Base-by-base conservation (phyloP, 2,888 invertebrate genomes). In the Lasioglossum malachurum region DNA sequence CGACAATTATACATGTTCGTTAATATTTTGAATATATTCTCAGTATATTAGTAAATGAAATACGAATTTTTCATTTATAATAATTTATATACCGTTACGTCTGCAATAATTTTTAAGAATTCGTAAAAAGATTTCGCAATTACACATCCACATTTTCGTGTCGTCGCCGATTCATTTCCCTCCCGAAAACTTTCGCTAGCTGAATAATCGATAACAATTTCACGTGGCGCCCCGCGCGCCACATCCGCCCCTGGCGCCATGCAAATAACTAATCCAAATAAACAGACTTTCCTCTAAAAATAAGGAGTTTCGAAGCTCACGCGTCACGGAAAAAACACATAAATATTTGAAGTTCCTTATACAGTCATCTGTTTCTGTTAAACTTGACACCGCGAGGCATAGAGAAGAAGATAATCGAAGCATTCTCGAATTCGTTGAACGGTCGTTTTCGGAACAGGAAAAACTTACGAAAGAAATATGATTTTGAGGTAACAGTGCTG, bases 181-280 rank as follows among this genome's bases (percentile, higher is more conserved):
- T 69, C 10, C 57, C 5, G 1, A 41, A 49, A 83, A 75, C 46
- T 31, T 75, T 69, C 35, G 14, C 10, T 7, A 16, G n/a, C 67
- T 4, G 57, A 35, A 71, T 72, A 75, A 78, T 83, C 84, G 84
- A 84, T 84, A 83, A 53, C 7, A 72, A 75, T 44, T 35, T 53
- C 67, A 27, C 64, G 72, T 81, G 89, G 89, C 78, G 38, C 81
- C 60, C 16, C 7, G 12, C 16, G 41, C 38, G 72, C 53, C 27
- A 35, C 2, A 35, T 79, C 85, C 93, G 71, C 41, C 84, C 84
- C 92, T 93, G 92, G 16, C 67, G 8, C 69, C 86, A 86, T 92
- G 91, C 92, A 91, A 92, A 93, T 92, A 93, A 91, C 93, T 90
- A 92, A 94, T 92, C 90, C 91, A 93, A 93, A 94, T 92, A 94